Evolutionary conservation across 2,888 invertebrate genomes (phyloP).

Genomic region (Bellardia pandia): DNA sequence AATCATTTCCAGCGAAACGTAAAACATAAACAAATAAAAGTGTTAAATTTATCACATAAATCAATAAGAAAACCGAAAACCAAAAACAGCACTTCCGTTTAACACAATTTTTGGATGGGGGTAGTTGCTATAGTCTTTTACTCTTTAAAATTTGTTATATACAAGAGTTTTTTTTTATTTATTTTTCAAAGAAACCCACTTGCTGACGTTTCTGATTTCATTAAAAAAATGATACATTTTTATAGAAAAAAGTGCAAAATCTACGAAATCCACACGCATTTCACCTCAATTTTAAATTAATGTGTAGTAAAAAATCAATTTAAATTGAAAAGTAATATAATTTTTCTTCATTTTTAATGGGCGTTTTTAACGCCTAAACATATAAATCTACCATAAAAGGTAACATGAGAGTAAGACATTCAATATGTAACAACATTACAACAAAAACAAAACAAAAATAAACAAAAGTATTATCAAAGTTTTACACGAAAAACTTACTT

Average conservation of each 20-base stretch:
- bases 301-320: constrained; percentile 40
- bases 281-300: not conserved
- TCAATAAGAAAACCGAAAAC: constrained; percentile 56
- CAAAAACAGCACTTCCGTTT: constrained; percentile 64
- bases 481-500: not conserved
- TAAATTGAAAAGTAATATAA: constrained; percentile 60
- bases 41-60: constrained; percentile 64
- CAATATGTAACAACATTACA: constrained; percentile 23
- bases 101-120: constrained; percentile 37
- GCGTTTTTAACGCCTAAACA: constrained; percentile 63
- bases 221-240: not conserved
- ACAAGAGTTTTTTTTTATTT: constrained; percentile 3
- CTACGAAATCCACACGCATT: constrained; percentile 37
- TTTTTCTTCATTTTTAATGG: constrained; percentile 50
- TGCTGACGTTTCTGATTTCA: not conserved
- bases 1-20: not conserved
- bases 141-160: constrained; percentile 27
- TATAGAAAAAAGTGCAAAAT: not conserved
- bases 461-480: not conserved
- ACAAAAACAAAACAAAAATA: not conserved
- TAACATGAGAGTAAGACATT: constrained; percentile 28
- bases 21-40: constrained; percentile 52
- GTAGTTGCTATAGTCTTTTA: constrained; percentile 21
- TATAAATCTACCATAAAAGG: constrained; percentile 1
- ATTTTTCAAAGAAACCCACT: constrained; percentile 44